A percentile compares a stretch with the other conserved stretches of the same genome.
Conservation (phyloP, 2,113 vertebrate genomes). For the Mormoops blainvillei region DNA sequence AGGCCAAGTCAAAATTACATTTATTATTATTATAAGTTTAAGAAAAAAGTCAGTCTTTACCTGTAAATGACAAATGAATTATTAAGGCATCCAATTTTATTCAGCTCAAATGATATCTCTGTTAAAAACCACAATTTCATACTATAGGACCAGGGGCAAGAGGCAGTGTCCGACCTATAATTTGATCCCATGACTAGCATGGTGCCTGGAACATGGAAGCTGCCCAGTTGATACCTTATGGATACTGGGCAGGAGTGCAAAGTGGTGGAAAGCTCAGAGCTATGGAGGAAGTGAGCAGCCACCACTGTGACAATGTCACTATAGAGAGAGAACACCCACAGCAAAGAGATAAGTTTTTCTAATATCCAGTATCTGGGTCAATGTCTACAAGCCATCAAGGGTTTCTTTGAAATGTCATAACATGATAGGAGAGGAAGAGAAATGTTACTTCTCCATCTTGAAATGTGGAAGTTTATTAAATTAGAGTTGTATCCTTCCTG, state of each 20-base stretch:
- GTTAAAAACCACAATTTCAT: neutral
- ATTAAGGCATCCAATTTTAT: neutral
- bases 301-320: accelerated
- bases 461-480: neutral
- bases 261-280: neutral
- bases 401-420: neutral
- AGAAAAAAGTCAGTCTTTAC: neutral
- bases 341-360: neutral
- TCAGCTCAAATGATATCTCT: neutral
- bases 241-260: neutral
- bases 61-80: neutral
- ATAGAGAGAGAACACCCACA: neutral
- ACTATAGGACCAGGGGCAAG: neutral
- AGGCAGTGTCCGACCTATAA: neutral
- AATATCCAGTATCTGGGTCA: neutral
- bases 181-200: neutral
- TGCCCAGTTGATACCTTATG: neutral
- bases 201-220: neutral
- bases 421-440: neutral
- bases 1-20: neutral
- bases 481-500: neutral
- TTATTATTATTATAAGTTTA: neutral
- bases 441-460: neutral
- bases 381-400: neutral
- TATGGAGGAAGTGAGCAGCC: neutral